Base-by-base conservation (phyloP, 2,888 invertebrate species). In the Hipparchia semele region DNA sequence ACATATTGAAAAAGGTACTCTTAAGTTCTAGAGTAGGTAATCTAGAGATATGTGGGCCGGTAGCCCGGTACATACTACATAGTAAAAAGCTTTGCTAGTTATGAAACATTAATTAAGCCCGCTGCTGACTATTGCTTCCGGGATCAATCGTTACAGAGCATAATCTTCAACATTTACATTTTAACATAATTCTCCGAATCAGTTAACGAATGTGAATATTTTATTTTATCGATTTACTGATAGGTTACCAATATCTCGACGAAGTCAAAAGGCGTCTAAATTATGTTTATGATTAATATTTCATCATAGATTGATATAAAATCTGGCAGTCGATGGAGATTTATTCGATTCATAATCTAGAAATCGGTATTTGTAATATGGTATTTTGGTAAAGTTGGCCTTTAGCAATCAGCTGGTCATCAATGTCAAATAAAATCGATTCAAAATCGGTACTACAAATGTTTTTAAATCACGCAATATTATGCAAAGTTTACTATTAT, bases 221-320 rank as follows among this genome's bases (percentile, higher is more conserved):
- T 69, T 74, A 72, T 76, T 74, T 73, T 75, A 76, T 78, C 72
- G 69, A 70, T 79, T 73, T 73, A 76, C 77, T 73, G 73, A 79
- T 73, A 71, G 73, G 60, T 76, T 76, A 73, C 79, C 79, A 76
- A 79, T 79, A 74, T 77, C 73, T 72, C 76, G 75, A 79, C 68
- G 70, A 73, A 77, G 79, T 72, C 76, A 75, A 77, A 71, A 73
- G 75, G 73, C 75, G 72, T 79, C 77, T 75, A 78, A 80, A 78
- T 79, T 80, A 79, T 79, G 78, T 80, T 80, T 79, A 79, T 68
- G 79, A 79, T 75, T 74, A 71, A 80, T 81, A 81, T 78, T 79
- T 82, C 77, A 81, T 76, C 69, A 59, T 68, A 72, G 75, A 77
- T 76, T 74, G 76, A 77, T 74, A 73, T 79, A 75, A 79, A 77